Evolutionary conservation across 1,140 invertebrate genomes (phyloP).

Genomic region (Pomacea maculata): DNA sequence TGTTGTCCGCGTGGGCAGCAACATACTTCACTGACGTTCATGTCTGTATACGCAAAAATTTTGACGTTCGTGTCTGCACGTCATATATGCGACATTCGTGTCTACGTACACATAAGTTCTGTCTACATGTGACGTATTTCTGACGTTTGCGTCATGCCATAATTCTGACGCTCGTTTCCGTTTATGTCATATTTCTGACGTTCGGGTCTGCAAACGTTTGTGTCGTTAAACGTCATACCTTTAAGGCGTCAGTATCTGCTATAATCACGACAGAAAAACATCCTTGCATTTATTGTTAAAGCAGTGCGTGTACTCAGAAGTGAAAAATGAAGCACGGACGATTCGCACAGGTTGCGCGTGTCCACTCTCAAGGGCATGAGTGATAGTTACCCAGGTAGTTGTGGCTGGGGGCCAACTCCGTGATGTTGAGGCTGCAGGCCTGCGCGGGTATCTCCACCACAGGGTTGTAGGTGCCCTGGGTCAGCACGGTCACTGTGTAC

Average conservation of each 20-base stretch:
- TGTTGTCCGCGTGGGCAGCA: background rate
- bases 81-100: background rate
- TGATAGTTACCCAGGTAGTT: slow-evolving; percentile 84
- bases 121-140: background rate
- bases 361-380: background rate
- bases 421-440: slow-evolving; percentile 88
- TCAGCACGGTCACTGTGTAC: slow-evolving; percentile 81
- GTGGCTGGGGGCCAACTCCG: slow-evolving; percentile 82
- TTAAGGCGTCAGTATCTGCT: too few species aligned
- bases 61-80: background rate
- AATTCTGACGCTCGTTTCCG: background rate
- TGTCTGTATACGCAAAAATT: background rate
- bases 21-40: background rate
- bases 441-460: slow-evolving; percentile 86
- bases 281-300: background rate
- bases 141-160: background rate
- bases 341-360: background rate
- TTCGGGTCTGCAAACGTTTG: background rate
- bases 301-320: background rate
- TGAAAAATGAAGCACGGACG: background rate
- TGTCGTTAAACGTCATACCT: background rate
- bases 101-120: background rate
- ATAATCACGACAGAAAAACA: background rate
- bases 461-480: slow-evolving; percentile 82
- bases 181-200: background rate